Percentiles rank a stretch among this genome's conserved stretches.
Conservation (phyloP, 2,888 invertebrate species). For the Drosophila picticornis region DNA sequence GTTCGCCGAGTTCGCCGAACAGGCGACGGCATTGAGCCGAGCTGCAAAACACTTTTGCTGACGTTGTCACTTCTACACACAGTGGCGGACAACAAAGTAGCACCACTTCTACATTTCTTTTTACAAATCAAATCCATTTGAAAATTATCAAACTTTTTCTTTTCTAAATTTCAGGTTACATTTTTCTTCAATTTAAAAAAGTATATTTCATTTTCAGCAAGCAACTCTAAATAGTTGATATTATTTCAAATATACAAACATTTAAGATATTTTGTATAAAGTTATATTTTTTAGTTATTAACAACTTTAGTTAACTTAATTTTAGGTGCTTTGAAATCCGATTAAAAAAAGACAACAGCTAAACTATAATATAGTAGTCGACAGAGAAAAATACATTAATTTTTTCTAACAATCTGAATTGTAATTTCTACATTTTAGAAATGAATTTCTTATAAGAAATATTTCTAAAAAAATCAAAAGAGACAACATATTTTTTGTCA, state of each 20-base stretch:
- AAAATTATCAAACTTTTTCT: background rate
- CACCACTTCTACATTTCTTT: rapidly evolving
- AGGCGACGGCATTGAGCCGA: constrained; percentile 52
- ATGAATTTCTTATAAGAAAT: background rate
- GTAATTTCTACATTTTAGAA: background rate
- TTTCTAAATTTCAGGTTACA: background rate
- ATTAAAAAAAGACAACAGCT: background rate
- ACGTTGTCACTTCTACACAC: constrained; percentile 56
- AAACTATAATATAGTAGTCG: background rate
- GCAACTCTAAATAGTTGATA: background rate
- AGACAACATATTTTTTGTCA: too few species aligned
- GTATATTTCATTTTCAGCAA: background rate
- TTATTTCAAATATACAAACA: background rate
- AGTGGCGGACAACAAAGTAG: background rate
- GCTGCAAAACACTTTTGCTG: constrained; percentile 76
- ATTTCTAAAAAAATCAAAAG: background rate
- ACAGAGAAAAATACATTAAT: background rate
- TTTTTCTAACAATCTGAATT: background rate
- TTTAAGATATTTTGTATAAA: rapidly evolving
- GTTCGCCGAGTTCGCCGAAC: constrained; percentile 23
- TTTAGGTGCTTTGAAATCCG: rapidly evolving
- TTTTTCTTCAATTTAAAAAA: background rate
- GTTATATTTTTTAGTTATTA: background rate
- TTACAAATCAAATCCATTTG: rapidly evolving
- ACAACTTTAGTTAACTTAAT: background rate